Percentiles rank a stretch among this genome's conserved stretches.
Conservation (phyloP, 2,113 vertebrate species). For the Oreochromis niloticus region DNA sequence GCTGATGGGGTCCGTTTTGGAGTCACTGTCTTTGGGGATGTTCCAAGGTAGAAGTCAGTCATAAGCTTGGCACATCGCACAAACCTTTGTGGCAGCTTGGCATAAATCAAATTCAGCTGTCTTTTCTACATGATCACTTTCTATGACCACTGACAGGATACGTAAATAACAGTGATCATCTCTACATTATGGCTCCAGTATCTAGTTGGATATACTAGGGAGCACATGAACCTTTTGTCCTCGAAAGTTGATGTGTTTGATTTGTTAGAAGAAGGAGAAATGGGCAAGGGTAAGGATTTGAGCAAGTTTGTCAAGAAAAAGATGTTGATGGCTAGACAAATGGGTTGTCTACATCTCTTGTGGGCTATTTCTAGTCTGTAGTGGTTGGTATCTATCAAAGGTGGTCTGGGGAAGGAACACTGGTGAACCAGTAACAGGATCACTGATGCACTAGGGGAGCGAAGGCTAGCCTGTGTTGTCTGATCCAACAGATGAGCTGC, state of each 20-base stretch:
- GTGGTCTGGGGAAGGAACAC: not conserved
- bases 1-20: constrained; percentile 77
- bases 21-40: constrained; percentile 76
- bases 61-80: not conserved
- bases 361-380: not conserved
- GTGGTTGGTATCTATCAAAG: not conserved
- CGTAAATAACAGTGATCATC: not conserved
- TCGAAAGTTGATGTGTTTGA: not conserved
- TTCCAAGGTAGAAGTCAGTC: constrained; percentile 68
- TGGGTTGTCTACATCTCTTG: not conserved
- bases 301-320: not conserved
- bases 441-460: not conserved
- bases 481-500: not conserved
- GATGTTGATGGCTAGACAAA: not conserved
- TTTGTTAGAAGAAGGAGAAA: not conserved
- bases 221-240: not conserved
- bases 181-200: not conserved
- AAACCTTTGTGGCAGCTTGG: not conserved
- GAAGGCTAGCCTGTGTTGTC: not conserved
- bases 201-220: not conserved
- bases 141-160: not conserved
- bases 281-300: not conserved
- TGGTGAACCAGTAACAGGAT: not conserved
- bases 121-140: not conserved
- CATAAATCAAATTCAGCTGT: not conserved